Evolutionary conservation across 2,113 vertebrate species (phyloP).

Genomic region (Xyliphius kryptos): DNA sequence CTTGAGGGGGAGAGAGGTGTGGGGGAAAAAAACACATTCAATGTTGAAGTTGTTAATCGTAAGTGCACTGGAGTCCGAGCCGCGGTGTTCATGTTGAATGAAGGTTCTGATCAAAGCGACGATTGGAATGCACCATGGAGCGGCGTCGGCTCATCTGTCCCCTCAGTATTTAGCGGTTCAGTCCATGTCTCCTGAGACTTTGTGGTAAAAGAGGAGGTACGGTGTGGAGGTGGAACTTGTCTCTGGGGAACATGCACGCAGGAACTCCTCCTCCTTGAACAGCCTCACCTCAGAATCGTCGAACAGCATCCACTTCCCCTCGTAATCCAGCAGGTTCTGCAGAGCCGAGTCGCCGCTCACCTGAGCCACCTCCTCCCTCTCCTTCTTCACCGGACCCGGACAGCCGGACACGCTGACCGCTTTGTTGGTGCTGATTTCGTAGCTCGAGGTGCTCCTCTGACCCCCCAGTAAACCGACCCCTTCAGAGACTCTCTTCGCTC

Average conservation of each 20-base stretch:
- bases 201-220: slow-evolving; percentile 93
- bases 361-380: neutral
- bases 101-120: too few species aligned
- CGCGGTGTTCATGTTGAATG: too few species aligned
- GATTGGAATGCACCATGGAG: too few species aligned
- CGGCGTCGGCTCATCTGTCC: neutral
- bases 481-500: slow-evolving; percentile 78
- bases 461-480: slow-evolving; percentile 85
- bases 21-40: too few species aligned
- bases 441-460: slow-evolving; percentile 80
- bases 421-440: slow-evolving; percentile 68
- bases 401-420: slow-evolving; percentile 27
- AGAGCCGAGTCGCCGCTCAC: slow-evolving; percentile 45
- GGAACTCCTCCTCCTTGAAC: slow-evolving; percentile 87
- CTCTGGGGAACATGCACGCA: slow-evolving; percentile 82
- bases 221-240: slow-evolving; percentile 86
- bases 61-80: too few species aligned
- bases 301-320: slow-evolving; percentile 94
- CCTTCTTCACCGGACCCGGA: neutral
- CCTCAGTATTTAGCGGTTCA: neutral
- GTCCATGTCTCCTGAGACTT: slow-evolving; percentile 39
- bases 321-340: slow-evolving; percentile 74
- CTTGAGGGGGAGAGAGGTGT: too few species aligned
- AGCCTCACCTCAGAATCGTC: slow-evolving; percentile 93
- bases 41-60: too few species aligned